phyloP scores from a whole-genome alignment of 1,140 invertebrate genomes.

The Archegozetes longisetosus region DNA sequence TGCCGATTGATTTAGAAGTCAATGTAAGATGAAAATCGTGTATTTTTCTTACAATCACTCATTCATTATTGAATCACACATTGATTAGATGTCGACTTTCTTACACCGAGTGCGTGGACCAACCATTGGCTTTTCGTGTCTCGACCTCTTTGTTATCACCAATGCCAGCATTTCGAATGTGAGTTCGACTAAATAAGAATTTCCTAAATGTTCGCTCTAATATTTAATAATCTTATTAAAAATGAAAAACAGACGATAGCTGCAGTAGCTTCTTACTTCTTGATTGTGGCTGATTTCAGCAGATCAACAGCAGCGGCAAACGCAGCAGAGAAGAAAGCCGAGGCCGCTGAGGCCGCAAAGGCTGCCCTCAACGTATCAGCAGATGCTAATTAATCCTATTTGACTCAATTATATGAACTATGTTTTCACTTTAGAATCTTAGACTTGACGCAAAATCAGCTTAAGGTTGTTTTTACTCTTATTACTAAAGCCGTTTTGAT shows the following conservation, averaged over 20 bases:
- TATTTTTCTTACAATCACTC: not conserved
- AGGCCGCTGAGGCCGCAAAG: constrained; percentile 8
- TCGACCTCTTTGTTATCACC: constrained; percentile 19
- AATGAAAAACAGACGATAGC: constrained; percentile 15
- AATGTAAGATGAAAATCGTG: constrained; percentile 13
- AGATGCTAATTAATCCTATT: not conserved
- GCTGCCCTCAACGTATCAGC: constrained; percentile 1
- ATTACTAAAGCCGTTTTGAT: too few species aligned
- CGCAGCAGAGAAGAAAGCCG: constrained; percentile 9
- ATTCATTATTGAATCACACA: not conserved
- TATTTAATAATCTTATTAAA: not conserved
- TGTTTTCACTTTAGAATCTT: not conserved
- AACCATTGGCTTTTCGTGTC: constrained; percentile 20
- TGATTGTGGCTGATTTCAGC: constrained; percentile 19
- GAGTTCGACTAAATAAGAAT: not conserved
- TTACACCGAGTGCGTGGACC: constrained; percentile 19
- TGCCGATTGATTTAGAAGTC: constrained; percentile 19
- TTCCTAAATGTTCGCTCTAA: not conserved
- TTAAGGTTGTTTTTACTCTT: too few species aligned
- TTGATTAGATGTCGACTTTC: constrained; percentile 18
- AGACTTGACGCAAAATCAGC: too few species aligned
- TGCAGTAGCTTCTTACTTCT: constrained; percentile 19
- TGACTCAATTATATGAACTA: too few species aligned
- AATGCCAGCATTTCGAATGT: constrained; percentile 20
- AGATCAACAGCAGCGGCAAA: constrained; percentile 16